These are phyloP conservation scores for Zaprionus capensis DNA, from an alignment of 1,140 invertebrate genomes.

Conservation along the genomic window DNA sequence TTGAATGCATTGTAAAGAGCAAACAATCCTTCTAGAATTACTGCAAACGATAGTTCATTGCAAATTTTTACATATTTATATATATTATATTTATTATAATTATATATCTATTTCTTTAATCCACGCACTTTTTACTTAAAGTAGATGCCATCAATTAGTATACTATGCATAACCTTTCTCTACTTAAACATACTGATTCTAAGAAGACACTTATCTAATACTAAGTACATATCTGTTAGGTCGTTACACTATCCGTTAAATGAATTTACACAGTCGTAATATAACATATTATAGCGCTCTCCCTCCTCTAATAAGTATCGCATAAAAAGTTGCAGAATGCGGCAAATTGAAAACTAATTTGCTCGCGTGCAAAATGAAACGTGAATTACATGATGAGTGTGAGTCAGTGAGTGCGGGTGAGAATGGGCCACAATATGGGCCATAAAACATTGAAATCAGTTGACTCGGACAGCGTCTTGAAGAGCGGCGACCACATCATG, in stretches of 20 bases:
- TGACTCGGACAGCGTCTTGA: conserved; percentile 56
- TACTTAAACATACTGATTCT: not conserved
- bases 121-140: not conserved
- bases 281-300: not conserved
- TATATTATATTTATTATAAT: too few species aligned
- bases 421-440: conserved; percentile 74
- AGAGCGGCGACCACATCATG: conserved; percentile 73
- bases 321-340: conserved; percentile 10
- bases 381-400: conserved; percentile 57
- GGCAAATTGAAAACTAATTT: conserved; percentile 80
- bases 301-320: not conserved
- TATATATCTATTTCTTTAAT: too few species aligned
- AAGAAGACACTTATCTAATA: too few species aligned
- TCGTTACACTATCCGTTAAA: too few species aligned
- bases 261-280: conserved; percentile 1
- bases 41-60: too few species aligned
- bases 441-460: conserved; percentile 81
- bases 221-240: too few species aligned
- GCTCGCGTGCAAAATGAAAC: conserved; percentile 60
- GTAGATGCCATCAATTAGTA: not conserved
- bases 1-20: too few species aligned
- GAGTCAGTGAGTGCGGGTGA: conserved; percentile 15
- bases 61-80: too few species aligned
- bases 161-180: not conserved
- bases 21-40: too few species aligned